Evolutionary conservation across 2,797 vertebrate genomes (phyloP), one percentile per base, ranked within the genome.

Genomic region (Melanotaenia boesemani): DNA sequence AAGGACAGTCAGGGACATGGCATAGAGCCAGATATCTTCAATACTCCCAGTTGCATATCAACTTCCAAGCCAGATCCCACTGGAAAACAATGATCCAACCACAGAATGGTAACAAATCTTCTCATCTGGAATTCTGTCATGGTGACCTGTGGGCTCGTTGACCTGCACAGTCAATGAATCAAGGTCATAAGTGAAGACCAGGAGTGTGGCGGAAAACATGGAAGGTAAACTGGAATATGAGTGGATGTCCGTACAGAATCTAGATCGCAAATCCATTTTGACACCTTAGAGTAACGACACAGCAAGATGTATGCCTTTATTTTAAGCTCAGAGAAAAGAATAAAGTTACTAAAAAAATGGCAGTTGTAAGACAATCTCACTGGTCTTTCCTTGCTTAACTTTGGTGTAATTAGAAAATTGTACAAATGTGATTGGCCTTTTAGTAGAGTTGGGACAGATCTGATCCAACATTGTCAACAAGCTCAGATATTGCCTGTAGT

Each of bases 51-150:
- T 52, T 80, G 91, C 57, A 81, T 92, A 93, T 93, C 92, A 86
- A 13, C 83, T 93, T 94, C 89, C 90, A 89, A 80, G 82, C 74
- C 55, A 89, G 83, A 84, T 93, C 92, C 91, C 93, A 83, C 67
- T 76, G 90, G 93, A 88, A 79, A 85, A 72, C 79, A 91, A 61
- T 86, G 88, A 94, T 92, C 93, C 86, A 58, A 86, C 84, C 83
- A 8, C 87, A 89, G 78, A 88, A 84, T 66, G 86, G 87, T 92
- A 93, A 90, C 88, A 80, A 83, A 92, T 92, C 85, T 89, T 82
- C 86, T 90, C 83, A 83, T 76, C 46, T 2, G 84, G 88, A 79
- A 88, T 72, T 82, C 74, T 68, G 71, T 80, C 83, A 67, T 80
- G 22, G 87, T 90, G 88, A 91, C 92, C 86, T 79, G 77, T 70